Evolutionary conservation across 2,113 vertebrate species (phyloP).

Genomic region (Pyrgilauda ruficollis): DNA sequence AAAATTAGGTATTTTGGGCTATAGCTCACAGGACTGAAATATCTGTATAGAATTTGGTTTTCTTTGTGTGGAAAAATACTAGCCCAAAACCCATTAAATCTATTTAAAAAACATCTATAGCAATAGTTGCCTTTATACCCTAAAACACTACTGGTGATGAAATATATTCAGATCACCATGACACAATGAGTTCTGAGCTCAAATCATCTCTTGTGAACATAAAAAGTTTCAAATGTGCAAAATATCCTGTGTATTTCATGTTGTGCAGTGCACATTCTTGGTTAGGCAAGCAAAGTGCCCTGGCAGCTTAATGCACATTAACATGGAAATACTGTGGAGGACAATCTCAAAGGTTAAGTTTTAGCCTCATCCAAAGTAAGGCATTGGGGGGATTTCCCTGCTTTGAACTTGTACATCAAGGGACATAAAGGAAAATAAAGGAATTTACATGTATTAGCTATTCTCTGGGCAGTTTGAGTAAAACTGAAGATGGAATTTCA

Average conservation of each 20-base stretch:
- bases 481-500: background rate
- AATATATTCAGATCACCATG: background rate
- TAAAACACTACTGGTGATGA: fast-evolving
- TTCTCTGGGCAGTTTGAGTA: background rate
- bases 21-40: background rate
- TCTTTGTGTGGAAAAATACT: background rate
- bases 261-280: background rate
- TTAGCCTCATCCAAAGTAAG: background rate
- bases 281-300: background rate
- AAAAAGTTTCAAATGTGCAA: background rate
- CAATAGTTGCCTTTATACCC: background rate
- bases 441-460: background rate
- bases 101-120: background rate
- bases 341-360: background rate
- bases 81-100: background rate
- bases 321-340: background rate
- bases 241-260: background rate
- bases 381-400: background rate
- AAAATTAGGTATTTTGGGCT: background rate
- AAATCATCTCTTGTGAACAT: background rate
- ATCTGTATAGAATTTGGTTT: background rate
- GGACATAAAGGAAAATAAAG: background rate
- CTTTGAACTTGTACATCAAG: background rate
- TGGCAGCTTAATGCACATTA: background rate
- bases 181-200: background rate